Evolutionary conservation across 2,113 vertebrate genomes (phyloP).

Genomic region (Arvicanthis niloticus): DNA sequence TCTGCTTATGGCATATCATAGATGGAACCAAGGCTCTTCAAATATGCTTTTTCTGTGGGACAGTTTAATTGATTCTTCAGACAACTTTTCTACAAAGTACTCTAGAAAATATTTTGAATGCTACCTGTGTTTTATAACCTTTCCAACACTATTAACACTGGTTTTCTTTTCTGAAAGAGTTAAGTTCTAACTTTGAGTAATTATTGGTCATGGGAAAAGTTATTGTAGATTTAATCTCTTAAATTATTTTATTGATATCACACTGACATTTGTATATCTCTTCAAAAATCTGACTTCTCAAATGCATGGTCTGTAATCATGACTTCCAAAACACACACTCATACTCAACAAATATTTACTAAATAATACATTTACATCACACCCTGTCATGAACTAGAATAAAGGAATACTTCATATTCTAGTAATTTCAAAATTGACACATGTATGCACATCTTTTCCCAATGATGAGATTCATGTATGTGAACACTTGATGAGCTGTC

Average conservation of each 20-base stretch:
- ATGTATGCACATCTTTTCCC: neutral
- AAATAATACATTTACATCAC: neutral
- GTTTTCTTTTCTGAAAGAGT: neutral
- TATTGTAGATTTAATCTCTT: neutral
- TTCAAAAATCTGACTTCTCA: neutral
- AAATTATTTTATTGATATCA: neutral
- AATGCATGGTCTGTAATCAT: neutral
- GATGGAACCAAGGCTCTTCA: neutral
- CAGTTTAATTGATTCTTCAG: neutral
- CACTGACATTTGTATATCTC: neutral
- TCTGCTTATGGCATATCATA: fast-evolving
- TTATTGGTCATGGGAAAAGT: neutral
- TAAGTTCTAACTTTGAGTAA: neutral
- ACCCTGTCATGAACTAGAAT: neutral
- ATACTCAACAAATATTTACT: neutral
- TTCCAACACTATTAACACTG: neutral
- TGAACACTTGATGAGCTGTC: neutral
- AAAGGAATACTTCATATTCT: neutral
- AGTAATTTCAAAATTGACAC: neutral
- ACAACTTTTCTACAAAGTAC: neutral
- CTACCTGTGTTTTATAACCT: neutral
- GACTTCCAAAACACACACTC: neutral
- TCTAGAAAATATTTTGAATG: neutral
- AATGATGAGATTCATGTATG: neutral
- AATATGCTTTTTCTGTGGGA: neutral